Evolutionary conservation across 23 tunicate genomes (phyloP).

Genomic region (Ascidia mentula): DNA sequence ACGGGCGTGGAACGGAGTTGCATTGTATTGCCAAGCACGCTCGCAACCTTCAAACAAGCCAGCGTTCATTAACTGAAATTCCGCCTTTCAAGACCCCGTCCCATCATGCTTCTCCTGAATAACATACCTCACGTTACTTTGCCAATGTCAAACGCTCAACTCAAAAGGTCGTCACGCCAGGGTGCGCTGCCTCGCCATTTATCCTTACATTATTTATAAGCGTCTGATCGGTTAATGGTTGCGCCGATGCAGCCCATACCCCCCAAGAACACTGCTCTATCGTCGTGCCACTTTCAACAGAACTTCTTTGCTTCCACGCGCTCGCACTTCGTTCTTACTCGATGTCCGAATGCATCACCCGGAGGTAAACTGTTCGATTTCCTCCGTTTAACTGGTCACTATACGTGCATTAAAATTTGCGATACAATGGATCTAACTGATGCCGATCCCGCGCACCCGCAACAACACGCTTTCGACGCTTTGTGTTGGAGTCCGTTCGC

Average conservation of each 20-base stretch:
- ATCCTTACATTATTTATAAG: conserved; percentile 5
- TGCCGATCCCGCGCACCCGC: conserved; percentile 14
- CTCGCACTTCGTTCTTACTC: neutral
- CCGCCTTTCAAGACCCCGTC: neutral
- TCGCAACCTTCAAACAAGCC: neutral
- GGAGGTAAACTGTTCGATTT: neutral
- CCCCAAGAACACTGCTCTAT: neutral
- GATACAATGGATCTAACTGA: neutral
- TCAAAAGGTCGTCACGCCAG: neutral
- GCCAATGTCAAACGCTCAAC: neutral
- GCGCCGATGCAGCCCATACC: neutral
- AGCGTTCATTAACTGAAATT: neutral
- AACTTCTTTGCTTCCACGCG: neutral
- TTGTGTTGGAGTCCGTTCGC: neutral
- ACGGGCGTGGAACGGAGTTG: neutral
- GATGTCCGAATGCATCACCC: no score
- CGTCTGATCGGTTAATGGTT: conserved; percentile 2
- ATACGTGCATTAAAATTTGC: neutral
- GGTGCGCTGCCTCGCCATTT: neutral
- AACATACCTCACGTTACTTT: neutral
- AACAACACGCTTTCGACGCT: conserved; percentile 11
- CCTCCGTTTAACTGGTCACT: neutral
- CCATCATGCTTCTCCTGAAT: neutral
- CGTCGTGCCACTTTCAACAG: neutral
- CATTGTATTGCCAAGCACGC: neutral